A percentile compares a stretch with the other conserved stretches of the same genome.
Evolutionary conservation across 2,797 vertebrate genomes (phyloP).

Genomic region (Naso thynnoides): DNA sequence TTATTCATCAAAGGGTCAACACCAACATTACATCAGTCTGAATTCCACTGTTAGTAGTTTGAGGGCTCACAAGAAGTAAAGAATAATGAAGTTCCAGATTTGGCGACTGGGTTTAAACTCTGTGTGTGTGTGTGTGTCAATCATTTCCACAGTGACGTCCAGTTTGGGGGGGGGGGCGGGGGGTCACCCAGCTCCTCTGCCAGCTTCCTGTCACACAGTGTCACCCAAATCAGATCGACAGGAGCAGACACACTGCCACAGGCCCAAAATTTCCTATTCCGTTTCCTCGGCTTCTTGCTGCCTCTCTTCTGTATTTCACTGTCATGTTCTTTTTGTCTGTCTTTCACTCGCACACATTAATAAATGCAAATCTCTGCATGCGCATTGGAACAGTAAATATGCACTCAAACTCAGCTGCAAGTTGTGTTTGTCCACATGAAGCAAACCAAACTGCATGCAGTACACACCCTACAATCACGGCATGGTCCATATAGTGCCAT

Average conservation of each 20-base stretch:
- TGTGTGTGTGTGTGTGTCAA: conserved; percentile 7
- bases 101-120: neutral
- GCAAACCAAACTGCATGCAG: conserved; percentile 8
- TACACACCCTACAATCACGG: neutral
- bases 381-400: neutral
- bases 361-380: conserved; percentile 33
- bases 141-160: conserved; percentile 55
- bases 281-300: conserved; percentile 42
- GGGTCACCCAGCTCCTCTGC: conserved; percentile 48
- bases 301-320: conserved; percentile 34
- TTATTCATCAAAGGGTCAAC: neutral
- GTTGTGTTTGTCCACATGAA: conserved; percentile 8
- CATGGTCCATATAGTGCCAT: too few species aligned
- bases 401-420: neutral
- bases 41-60: conserved; percentile 10
- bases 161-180: neutral
- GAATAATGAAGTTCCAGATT: conserved; percentile 17
- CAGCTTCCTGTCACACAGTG: conserved; percentile 67
- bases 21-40: neutral
- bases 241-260: conserved; percentile 58
- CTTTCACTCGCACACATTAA: conserved; percentile 21
- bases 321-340: conserved; percentile 27
- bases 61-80: conserved; percentile 20
- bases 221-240: conserved; percentile 75
- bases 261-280: conserved; percentile 62